Conservation (phyloP, 2,797 vertebrate species). For the Alfaro cultratus region DNA sequence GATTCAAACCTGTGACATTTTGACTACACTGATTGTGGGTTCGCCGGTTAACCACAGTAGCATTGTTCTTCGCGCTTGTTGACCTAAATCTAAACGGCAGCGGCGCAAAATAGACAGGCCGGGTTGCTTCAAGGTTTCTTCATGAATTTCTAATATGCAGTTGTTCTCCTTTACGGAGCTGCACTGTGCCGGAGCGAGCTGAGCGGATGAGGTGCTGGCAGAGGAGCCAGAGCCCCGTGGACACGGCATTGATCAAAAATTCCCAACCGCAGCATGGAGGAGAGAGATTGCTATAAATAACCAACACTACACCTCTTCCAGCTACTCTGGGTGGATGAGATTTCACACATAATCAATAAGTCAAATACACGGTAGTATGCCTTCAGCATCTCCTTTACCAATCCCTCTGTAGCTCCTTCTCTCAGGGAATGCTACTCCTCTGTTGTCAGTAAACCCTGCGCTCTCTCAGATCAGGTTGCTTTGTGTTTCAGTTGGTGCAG, state of each 20-base stretch:
- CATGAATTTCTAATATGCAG: conserved; percentile 37
- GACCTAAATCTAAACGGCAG: conserved; percentile 33
- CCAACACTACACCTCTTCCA: conserved; percentile 55
- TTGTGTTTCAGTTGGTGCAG: conserved; percentile 5
- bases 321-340: conserved; percentile 61
- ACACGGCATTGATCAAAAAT: conserved; percentile 47
- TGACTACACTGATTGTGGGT: neutral
- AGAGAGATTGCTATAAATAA: conserved; percentile 65
- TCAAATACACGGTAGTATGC: conserved; percentile 55
- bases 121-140: neutral
- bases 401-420: conserved; percentile 12
- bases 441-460: conserved; percentile 17
- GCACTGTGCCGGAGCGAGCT: conserved; percentile 4
- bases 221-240: conserved; percentile 22
- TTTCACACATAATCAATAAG: conserved; percentile 77
- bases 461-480: neutral
- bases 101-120: neutral
- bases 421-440: conserved; percentile 19
- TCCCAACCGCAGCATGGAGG: conserved; percentile 29
- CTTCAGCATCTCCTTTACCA: conserved; percentile 26
- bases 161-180: conserved; percentile 11
- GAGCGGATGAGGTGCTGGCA: conserved; percentile 28
- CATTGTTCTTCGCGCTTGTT: conserved; percentile 20
- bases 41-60: conserved; percentile 22
- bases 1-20: conserved; percentile 70